phyloP scores from a whole-genome alignment of 2,888 invertebrate species.

The Meliscaeva auricollis region DNA sequence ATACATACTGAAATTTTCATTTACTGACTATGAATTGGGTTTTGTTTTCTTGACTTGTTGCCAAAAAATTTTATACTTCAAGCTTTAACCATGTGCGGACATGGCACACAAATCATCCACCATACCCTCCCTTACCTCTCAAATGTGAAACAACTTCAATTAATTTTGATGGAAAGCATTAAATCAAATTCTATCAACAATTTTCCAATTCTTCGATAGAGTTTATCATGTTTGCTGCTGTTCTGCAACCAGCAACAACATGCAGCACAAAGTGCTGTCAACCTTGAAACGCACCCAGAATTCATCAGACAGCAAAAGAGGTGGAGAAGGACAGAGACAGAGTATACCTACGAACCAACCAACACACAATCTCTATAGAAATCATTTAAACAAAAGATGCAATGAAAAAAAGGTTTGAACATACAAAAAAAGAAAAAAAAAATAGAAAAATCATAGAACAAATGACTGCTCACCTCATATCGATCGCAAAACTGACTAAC shows the following conservation, averaged over 20 bases:
- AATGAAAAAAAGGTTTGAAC: constrained; percentile 26
- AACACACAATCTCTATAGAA: constrained; percentile 60
- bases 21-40: neutral
- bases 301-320: constrained; percentile 37
- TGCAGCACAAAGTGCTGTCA: constrained; percentile 47
- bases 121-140: constrained; percentile 15
- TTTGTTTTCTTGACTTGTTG: constrained; percentile 46
- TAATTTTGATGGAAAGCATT: constrained; percentile 74
- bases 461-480: constrained; percentile 74
- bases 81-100: constrained; percentile 45
- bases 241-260: constrained; percentile 6
- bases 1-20: neutral
- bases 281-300: constrained; percentile 77
- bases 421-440: neutral
- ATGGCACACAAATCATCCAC: constrained; percentile 66
- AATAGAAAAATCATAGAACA: constrained; percentile 40
- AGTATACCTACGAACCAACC: too few relatives aligned
- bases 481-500: constrained; percentile 69
- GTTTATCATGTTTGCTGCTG: constrained; percentile 34
- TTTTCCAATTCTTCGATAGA: constrained; percentile 64
- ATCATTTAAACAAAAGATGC: constrained; percentile 73
- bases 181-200: constrained; percentile 77
- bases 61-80: constrained; percentile 45
- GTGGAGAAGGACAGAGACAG: constrained; percentile 6
- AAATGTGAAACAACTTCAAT: constrained; percentile 60